Conservation (phyloP, 2,113 vertebrate genomes). For the Puffinus mauretanicus region DNA sequence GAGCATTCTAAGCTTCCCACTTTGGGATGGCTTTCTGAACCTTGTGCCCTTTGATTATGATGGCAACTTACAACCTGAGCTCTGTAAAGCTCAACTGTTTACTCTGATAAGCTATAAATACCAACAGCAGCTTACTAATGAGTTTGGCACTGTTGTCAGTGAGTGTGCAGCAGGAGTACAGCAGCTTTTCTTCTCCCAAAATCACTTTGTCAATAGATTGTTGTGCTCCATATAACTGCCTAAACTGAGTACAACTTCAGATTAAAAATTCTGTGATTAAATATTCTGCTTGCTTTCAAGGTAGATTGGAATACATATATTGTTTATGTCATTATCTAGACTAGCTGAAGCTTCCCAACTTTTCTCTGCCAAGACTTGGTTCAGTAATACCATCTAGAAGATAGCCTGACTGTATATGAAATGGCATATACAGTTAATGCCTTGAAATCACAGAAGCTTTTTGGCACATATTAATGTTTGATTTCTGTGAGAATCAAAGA, state of each 20-base stretch:
- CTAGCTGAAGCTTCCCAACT: not conserved
- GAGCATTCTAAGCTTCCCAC: not conserved
- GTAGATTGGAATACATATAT: not conserved
- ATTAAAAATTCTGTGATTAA: not conserved
- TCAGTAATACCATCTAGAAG: not conserved
- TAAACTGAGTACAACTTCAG: not conserved
- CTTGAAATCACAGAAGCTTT: not conserved
- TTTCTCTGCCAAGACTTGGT: not conserved
- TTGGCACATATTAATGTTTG: not conserved
- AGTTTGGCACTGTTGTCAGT: not conserved
- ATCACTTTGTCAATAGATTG: not conserved
- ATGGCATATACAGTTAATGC: not conserved
- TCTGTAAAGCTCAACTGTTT: not conserved
- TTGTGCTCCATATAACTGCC: not conserved
- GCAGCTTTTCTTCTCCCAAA: not conserved
- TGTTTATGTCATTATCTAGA: not conserved
- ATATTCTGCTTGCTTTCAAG: not conserved
- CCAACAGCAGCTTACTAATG: not conserved
- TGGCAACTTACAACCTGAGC: not conserved
- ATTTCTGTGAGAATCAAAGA: not conserved
- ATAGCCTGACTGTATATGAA: not conserved
- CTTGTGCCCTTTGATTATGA: not conserved
- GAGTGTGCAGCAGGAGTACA: fast-evolving
- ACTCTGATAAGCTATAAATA: not conserved
- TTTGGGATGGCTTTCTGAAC: not conserved